Conservation (phyloP, 2,888 invertebrate species). For the Drosophila mercatorum region DNA sequence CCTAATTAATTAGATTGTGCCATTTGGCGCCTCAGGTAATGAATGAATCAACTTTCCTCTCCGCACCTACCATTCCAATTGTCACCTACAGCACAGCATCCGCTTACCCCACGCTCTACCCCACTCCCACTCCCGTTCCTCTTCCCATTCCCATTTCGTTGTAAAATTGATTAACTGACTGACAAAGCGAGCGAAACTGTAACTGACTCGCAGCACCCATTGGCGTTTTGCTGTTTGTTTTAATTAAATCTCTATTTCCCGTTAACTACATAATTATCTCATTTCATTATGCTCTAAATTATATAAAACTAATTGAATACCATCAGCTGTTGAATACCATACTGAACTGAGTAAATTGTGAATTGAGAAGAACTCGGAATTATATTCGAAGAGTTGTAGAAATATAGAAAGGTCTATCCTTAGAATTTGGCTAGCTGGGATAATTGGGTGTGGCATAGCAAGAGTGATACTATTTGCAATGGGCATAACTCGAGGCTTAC, state of each 20-base stretch:
- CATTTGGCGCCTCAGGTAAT: constrained; percentile 50
- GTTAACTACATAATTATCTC: constrained; percentile 51
- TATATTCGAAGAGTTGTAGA: neutral
- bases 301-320: constrained; percentile 49
- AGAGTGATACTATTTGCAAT: neutral
- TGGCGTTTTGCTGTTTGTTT: constrained; percentile 56
- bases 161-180: constrained; percentile 57
- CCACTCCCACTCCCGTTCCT: neutral
- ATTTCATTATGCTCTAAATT: constrained; percentile 44
- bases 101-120: neutral
- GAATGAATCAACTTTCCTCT: constrained; percentile 23
- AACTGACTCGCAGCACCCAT: constrained; percentile 43
- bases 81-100: constrained; percentile 23
- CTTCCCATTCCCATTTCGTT: constrained; percentile 12
- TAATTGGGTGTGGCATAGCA: neutral
- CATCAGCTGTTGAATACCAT: constrained; percentile 9
- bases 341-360: neutral
- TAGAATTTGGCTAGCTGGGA: neutral
- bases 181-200: constrained; percentile 35
- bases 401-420: neutral
- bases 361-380: neutral
- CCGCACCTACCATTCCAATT: constrained; percentile 20
- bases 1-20: constrained; percentile 61
- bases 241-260: constrained; percentile 59
- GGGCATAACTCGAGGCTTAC: neutral